Percentiles rank a stretch among this genome's conserved stretches.
These are phyloP conservation scores for Nebria brevicollis DNA, from an alignment of 2,888 invertebrate species.

Conservation along the genomic window DNA sequence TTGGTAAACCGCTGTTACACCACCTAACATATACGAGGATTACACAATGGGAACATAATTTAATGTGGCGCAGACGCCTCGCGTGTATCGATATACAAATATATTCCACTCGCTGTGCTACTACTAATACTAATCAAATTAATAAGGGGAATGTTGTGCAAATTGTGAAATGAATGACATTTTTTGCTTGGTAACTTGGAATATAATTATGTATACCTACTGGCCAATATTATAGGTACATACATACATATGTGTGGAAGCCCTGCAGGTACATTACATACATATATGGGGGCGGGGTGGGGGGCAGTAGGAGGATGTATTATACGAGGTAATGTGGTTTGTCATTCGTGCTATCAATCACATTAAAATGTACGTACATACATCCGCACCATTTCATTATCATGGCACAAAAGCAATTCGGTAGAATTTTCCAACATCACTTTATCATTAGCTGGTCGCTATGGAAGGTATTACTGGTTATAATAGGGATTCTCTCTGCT, in stretches of 20 bases:
- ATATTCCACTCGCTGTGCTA: too few species aligned
- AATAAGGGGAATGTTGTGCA: too few species aligned
- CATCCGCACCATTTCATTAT: constrained; percentile 36
- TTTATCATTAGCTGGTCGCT: not conserved
- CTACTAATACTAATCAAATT: too few species aligned
- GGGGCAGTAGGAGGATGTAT: not conserved
- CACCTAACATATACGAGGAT: constrained; percentile 9
- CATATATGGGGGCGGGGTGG: too few species aligned
- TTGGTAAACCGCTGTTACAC: constrained; percentile 31
- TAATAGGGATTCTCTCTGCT: not conserved
- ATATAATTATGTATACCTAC: too few species aligned
- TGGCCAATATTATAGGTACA: too few species aligned
- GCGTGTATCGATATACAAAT: too few species aligned
- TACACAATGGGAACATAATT: constrained; percentile 35
- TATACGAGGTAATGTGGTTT: constrained; percentile 16
- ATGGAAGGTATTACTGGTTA: not conserved
- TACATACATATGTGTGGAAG: too few species aligned
- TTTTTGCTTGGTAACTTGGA: too few species aligned
- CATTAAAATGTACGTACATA: constrained; percentile 24
- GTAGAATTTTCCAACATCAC: constrained; percentile 6
- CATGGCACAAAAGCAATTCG: constrained; percentile 25
- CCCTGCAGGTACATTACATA: too few species aligned
- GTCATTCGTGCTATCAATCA: constrained; percentile 41
- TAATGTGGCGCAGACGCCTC: not conserved
- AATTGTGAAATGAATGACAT: too few species aligned